Conservation (phyloP, 1,140 invertebrate genomes). For the Procambarus virginalis region DNA sequence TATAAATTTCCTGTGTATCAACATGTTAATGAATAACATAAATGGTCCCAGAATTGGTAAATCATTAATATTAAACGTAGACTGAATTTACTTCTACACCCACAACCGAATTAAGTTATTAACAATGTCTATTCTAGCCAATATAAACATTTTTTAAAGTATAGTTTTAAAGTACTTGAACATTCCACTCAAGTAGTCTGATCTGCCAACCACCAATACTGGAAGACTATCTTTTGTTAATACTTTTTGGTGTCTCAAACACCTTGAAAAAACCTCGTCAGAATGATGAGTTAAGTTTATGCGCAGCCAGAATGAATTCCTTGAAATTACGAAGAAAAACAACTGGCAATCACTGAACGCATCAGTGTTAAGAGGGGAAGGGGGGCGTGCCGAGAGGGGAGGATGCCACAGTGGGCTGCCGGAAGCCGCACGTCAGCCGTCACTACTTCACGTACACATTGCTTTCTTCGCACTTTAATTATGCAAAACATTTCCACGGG, state of each 20-base stretch:
- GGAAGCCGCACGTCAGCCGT: neutral
- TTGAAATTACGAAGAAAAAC: neutral
- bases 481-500: constrained; percentile 27
- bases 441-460: neutral
- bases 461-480: neutral
- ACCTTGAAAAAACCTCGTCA: constrained; percentile 6
- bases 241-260: neutral
- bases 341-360: constrained; percentile 6
- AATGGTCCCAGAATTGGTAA: constrained; percentile 28
- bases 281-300: constrained; percentile 15
- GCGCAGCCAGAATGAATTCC: constrained; percentile 14
- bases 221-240: constrained; percentile 42
- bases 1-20: neutral
- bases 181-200: constrained; percentile 2
- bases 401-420: neutral
- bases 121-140: constrained; percentile 31
- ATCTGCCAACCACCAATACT: constrained; percentile 30
- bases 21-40: constrained; percentile 26
- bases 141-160: no score
- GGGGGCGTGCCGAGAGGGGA: neutral
- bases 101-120: constrained; percentile 33
- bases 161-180: constrained; percentile 15
- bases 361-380: neutral
- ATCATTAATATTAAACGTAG: constrained; percentile 24
- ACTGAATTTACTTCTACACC: constrained; percentile 30